Evolutionary conservation across 2,113 vertebrate species (phyloP).

Genomic region (Prunella fulvescens): DNA sequence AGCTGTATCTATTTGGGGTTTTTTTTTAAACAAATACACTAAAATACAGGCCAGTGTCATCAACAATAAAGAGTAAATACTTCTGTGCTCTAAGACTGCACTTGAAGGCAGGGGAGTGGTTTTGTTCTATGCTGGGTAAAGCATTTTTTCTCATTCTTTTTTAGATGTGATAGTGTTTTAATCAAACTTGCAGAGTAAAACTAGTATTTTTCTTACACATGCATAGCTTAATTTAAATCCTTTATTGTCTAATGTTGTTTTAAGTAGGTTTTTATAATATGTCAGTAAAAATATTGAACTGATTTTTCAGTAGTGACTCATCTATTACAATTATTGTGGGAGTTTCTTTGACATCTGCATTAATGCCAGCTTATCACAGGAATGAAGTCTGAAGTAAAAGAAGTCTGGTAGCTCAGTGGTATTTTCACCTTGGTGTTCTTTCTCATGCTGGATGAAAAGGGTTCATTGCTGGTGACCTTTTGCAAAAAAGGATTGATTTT

Average conservation of each 20-base stretch:
- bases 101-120: not conserved
- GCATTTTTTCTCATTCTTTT: not conserved
- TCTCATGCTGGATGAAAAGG: not conserved
- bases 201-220: not conserved
- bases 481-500: not conserved
- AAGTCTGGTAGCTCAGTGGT: not conserved
- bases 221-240: not conserved
- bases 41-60: not conserved
- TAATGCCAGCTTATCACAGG: not conserved
- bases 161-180: not conserved
- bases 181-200: not conserved
- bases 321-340: not conserved
- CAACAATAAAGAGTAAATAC: not conserved
- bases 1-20: not conserved
- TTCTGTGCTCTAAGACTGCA: not conserved
- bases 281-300: not conserved
- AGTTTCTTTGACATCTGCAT: not conserved
- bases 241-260: not conserved
- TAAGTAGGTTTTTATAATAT: not conserved
- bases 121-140: not conserved
- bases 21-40: not conserved
- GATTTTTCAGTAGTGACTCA: not conserved
- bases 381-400: not conserved
- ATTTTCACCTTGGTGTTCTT: not conserved
- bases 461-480: not conserved